These are phyloP conservation scores for Agriopis marginaria DNA, from an alignment of 2,888 invertebrate species.

Conservation along the genomic window DNA sequence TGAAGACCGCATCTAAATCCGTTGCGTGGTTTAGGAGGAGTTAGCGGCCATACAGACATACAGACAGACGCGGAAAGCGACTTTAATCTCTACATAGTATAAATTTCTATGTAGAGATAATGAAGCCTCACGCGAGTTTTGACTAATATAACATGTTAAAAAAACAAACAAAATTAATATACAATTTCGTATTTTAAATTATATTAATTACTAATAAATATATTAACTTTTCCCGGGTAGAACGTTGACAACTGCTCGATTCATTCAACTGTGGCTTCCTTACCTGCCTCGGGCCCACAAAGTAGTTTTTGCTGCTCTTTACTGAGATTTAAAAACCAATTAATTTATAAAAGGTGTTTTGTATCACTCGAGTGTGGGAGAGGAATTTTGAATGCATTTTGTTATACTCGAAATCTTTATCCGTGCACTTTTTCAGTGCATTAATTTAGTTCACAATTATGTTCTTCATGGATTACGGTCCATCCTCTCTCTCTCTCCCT, in stretches of 20 bases:
- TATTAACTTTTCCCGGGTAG: not conserved
- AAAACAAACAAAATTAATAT: not conserved
- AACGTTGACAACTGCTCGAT: slow-evolving; percentile 1
- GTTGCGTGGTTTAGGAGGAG: too few relatives aligned
- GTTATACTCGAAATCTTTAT: not conserved
- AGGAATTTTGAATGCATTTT: slow-evolving; percentile 19
- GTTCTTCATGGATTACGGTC: too few relatives aligned
- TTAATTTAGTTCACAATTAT: not conserved
- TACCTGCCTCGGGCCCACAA: slow-evolving; percentile 55
- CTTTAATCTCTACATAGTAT: too few relatives aligned
- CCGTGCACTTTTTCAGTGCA: not conserved
- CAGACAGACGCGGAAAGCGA: too few relatives aligned
- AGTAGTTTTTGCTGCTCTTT: slow-evolving; percentile 54
- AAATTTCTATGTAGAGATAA: too few relatives aligned
- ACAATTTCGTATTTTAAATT: not conserved
- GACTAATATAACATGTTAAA: too few relatives aligned
- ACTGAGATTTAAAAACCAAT: slow-evolving; percentile 74
- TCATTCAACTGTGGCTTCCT: slow-evolving; percentile 22
- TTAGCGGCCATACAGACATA: too few relatives aligned
- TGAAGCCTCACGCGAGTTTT: too few relatives aligned
- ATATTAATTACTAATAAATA: not conserved
- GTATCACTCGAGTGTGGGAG: slow-evolving; percentile 35
- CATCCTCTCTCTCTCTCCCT: too few relatives aligned
- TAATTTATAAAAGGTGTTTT: slow-evolving; percentile 66
- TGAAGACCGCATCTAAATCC: too few relatives aligned